Base-by-base conservation (phyloP, 2,888 invertebrate genomes). In the Amphipyra berbera region DNA sequence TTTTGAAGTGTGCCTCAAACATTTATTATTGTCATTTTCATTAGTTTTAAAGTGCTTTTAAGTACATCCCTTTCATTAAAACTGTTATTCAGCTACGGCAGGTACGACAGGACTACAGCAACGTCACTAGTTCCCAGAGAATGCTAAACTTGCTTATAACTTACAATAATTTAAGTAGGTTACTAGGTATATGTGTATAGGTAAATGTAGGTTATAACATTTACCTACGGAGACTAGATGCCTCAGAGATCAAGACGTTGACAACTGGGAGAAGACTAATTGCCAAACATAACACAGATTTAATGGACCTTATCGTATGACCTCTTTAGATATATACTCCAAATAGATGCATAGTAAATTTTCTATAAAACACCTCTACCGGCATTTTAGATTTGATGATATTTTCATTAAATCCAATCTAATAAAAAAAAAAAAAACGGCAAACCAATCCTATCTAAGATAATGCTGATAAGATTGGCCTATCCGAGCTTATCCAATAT, bases 401-500 rank as follows among this genome's bases (percentile, higher is more conserved):
- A 38, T 13, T 55, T 38, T 35, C 1, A 73, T 49, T 61, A 41
- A 53, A 57, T 13, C 14, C n/a, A 33, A 46, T 35, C n/a, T 44
- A 47, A 68, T 52, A 13, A 55, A 52, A 74, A 68, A 61, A 41
- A 8, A 35, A 41, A 40, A 55, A 68, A 38, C 50, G 38, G 12
- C 53, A 46, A 42, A 57, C 57, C 49, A 60, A 61, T 74, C 44
- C 42, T 47, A 52, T 48, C 21, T 38, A 54, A 63, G 60, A 58
- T 67, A 62, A 61, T 58, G 53, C 41, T 53, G 62, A 68, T 73
- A 66, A 69, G 61, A 77, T 65, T 62, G 35, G 53, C 40, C 33
- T 46, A 42, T 48, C 76, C 49, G 33, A 57, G 53, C 41, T 62
- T 54, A 60, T 68, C 46, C 44, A 72, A 75, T 71, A 78, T 78